A percentile compares a stretch with the other conserved stretches of the same genome.
phyloP scores from a whole-genome alignment of 2,888 invertebrate genomes.

The Brenthis ino region DNA sequence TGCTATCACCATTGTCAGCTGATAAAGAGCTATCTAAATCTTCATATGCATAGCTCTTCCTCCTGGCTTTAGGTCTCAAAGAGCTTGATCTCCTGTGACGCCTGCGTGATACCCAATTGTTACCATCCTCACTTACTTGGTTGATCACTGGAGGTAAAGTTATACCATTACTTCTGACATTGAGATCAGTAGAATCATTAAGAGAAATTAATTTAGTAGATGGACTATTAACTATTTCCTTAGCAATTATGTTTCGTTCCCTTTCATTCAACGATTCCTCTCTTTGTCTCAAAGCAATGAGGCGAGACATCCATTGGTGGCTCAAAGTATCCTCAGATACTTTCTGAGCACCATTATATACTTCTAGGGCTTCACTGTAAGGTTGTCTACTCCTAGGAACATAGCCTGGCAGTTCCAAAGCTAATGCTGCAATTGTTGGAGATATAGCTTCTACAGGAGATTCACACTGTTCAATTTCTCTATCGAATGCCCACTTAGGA shows the following conservation, averaged over 20 bases:
- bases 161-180: constrained; percentile 63
- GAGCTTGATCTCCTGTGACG: constrained; percentile 58
- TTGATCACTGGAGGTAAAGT: constrained; percentile 67
- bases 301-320: constrained; percentile 82
- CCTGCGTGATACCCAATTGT: constrained; percentile 54
- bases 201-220: constrained; percentile 56
- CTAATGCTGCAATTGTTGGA: constrained; percentile 73
- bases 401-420: constrained; percentile 75
- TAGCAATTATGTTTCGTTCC: constrained; percentile 72
- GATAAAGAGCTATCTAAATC: constrained; percentile 83
- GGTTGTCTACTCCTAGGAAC: constrained; percentile 70
- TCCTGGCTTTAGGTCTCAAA: constrained; percentile 53
- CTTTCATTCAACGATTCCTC: constrained; percentile 78
- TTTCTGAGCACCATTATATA: constrained; percentile 67
- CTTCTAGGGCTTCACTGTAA: constrained; percentile 53
- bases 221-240: constrained; percentile 73
- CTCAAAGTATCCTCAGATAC: constrained; percentile 81
- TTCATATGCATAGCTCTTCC: constrained; percentile 73
- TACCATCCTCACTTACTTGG: constrained; percentile 46
- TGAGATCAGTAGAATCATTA: constrained; percentile 45
- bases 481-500: constrained; percentile 49
- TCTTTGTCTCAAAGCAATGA: constrained; percentile 75
- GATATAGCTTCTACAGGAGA: constrained; percentile 57
- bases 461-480: constrained; percentile 45
- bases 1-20: constrained; percentile 80